These are phyloP conservation scores for Hydrozoanthus tunicans DNA, from an alignment of 64 coral and sea anemone genomes.

Conservation along the genomic window DNA sequence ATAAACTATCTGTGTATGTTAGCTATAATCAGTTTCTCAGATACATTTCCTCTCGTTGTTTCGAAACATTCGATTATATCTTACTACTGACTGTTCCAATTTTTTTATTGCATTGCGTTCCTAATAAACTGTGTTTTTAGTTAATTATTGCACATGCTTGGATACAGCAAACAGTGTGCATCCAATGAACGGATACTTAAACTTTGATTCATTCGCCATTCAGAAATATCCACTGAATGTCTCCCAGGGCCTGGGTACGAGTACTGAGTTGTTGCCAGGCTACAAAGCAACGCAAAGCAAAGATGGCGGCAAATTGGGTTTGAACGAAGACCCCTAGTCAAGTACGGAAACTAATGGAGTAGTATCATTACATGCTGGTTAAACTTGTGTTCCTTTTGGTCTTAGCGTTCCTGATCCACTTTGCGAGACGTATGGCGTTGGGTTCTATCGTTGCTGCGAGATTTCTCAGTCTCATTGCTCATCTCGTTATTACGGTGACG, in stretches of 20 bases:
- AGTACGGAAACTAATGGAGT: not conserved
- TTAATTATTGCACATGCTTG: too few relatives aligned
- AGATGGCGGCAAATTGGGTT: slow-evolving; percentile 19
- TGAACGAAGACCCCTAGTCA: too few relatives aligned
- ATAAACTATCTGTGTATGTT: too few relatives aligned
- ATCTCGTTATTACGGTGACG: slow-evolving; percentile 89
- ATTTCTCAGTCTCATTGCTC: slow-evolving; percentile 93
- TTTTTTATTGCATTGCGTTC: too few relatives aligned
- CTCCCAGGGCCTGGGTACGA: slow-evolving; percentile 3
- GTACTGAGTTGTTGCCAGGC: slow-evolving; percentile 1
- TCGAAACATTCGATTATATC: too few relatives aligned
- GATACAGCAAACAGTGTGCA: too few relatives aligned
- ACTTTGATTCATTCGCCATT: not conserved
- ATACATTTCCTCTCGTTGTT: too few relatives aligned
- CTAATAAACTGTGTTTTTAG: too few relatives aligned
- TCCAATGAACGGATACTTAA: too few relatives aligned
- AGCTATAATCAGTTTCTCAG: too few relatives aligned
- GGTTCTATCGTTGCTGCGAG: slow-evolving; percentile 88
- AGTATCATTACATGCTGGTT: not conserved
- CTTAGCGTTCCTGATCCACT: slow-evolving; percentile 7
- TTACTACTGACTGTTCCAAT: too few relatives aligned
- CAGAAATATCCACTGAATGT: not conserved
- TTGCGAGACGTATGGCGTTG: slow-evolving; percentile 64
- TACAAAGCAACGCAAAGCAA: slow-evolving; percentile 23
- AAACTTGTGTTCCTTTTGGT: not conserved